phyloP scores from a whole-genome alignment of 2,888 invertebrate species.

The Ecdyonurus torrentis region DNA sequence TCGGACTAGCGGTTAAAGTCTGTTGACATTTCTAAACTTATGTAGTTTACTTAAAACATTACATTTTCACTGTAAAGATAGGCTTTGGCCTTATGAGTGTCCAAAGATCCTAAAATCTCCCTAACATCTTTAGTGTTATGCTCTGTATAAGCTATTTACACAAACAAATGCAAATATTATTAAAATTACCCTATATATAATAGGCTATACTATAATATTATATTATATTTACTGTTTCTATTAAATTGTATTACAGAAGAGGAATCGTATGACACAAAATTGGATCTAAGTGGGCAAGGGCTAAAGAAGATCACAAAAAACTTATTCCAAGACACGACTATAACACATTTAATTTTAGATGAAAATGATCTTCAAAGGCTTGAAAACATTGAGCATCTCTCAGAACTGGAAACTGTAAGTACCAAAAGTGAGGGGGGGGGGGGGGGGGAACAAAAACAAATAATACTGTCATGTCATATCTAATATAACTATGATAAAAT shows the following conservation, averaged over 20 bases:
- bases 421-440: background rate
- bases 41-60: constrained; percentile 47
- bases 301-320: constrained; percentile 60
- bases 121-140: constrained; percentile 30
- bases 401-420: constrained; percentile 55
- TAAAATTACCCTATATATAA: too few relatives aligned
- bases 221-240: too few relatives aligned
- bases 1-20: constrained; percentile 31
- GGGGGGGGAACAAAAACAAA: background rate
- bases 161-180: too few relatives aligned
- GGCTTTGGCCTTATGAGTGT: constrained; percentile 21
- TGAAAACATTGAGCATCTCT: constrained; percentile 72
- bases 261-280: constrained; percentile 9
- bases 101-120: constrained; percentile 20
- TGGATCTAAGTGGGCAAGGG: constrained; percentile 63
- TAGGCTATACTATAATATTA: too few relatives aligned
- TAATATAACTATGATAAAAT: too few relatives aligned
- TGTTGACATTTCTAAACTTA: constrained; percentile 36
- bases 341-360: constrained; percentile 57
- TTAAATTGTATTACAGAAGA: background rate
- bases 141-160: constrained; percentile 23
- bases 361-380: constrained; percentile 76
- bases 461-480: background rate
- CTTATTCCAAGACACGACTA: constrained; percentile 38
- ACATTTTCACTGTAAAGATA: constrained; percentile 48